Conservation (phyloP, 1,140 invertebrate species). For the Gonatopus flavifemur region DNA sequence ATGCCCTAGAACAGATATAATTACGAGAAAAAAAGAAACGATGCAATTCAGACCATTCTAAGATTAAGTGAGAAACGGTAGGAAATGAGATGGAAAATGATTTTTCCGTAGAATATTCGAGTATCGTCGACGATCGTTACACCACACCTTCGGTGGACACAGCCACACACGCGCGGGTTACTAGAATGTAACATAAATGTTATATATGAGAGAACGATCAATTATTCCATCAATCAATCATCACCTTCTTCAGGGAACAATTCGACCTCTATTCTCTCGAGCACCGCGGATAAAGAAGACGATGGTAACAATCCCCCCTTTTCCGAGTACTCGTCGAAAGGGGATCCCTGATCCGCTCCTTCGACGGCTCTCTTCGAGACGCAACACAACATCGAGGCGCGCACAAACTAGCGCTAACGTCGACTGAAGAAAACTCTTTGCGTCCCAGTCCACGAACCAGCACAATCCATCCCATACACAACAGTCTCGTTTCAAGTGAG, state of each 20-base stretch:
- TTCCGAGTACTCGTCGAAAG: constrained; percentile 8
- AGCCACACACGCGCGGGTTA: no score
- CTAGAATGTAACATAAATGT: no score
- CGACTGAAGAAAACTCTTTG: constrained; percentile 19
- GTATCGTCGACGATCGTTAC: no score
- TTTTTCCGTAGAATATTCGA: no score
- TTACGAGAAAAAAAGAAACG: no score
- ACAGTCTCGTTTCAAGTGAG: constrained; percentile 10
- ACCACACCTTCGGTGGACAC: no score
- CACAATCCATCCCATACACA: constrained; percentile 6
- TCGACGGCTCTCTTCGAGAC: constrained; percentile 39
- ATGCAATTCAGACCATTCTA: no score
- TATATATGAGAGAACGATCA: no score
- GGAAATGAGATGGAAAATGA: no score
- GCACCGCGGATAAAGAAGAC: background rate
- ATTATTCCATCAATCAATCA: no score
- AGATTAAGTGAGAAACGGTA: no score
- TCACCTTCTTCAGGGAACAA: constrained; percentile 25
- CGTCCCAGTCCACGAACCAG: constrained; percentile 20
- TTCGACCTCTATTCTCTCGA: constrained; percentile 6
- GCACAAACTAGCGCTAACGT: constrained; percentile 19
- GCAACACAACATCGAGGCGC: constrained; percentile 44
- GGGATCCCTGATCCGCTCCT: constrained; percentile 19
- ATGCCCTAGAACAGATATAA: no score
- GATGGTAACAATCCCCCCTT: background rate